Evolutionary conservation across 2,888 invertebrate species (phyloP).

Genomic region (Lasioglossum villosulum): DNA sequence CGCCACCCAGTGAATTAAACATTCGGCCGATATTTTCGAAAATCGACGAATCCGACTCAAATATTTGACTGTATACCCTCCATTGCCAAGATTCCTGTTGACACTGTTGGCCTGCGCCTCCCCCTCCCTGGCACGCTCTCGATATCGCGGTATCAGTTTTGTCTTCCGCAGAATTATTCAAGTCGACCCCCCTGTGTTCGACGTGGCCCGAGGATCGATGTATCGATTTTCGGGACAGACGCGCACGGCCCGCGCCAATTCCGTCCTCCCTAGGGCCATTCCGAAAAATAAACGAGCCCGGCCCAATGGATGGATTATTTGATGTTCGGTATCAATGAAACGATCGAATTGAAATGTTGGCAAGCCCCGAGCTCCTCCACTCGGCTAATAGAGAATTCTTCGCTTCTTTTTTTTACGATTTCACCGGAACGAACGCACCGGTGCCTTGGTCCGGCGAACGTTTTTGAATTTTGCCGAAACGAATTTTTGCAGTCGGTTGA

Average conservation of each 20-base stretch:
- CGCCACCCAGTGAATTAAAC: constrained; percentile 66
- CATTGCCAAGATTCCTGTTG: constrained; percentile 78
- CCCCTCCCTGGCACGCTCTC: constrained; percentile 33
- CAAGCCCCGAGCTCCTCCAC: not conserved
- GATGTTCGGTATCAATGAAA: constrained; percentile 37
- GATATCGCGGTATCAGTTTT: constrained; percentile 74
- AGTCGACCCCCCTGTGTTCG: constrained; percentile 34
- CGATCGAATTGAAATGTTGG: constrained; percentile 12
- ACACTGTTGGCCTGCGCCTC: constrained; percentile 60
- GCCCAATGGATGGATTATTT: constrained; percentile 35
- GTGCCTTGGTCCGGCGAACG: not conserved
- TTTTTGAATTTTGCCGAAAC: not conserved
- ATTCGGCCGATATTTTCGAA: constrained; percentile 75
- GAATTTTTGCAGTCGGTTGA: not conserved
- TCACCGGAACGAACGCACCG: not conserved
- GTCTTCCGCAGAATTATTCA: constrained; percentile 75
- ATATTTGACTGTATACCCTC: constrained; percentile 78
- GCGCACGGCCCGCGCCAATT: constrained; percentile 16
- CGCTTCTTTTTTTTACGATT: constrained; percentile 1
- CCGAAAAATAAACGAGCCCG: constrained; percentile 50
- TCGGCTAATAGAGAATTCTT: constrained; percentile 15
- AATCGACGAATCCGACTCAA: constrained; percentile 74
- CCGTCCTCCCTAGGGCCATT: constrained; percentile 34
- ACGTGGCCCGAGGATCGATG: constrained; percentile 59
- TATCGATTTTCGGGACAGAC: constrained; percentile 54